Base-by-base conservation (phyloP, 2,113 vertebrate species). In the Myanophis thanlyinensis region DNA sequence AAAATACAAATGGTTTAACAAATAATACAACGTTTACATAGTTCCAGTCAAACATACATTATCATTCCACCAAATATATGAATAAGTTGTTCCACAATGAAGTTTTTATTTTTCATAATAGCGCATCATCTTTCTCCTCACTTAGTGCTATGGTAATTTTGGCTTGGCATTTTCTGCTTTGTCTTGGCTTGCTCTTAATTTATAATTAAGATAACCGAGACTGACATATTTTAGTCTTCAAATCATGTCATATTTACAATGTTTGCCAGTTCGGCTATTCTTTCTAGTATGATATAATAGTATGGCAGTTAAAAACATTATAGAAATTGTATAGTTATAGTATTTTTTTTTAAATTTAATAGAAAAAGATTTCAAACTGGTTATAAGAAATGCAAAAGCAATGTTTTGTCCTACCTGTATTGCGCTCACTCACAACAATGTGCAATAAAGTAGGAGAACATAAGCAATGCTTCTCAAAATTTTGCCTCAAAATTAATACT, bases 301-400 rank as follows among this genome's bases (percentile, higher is more conserved):
- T 27, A 52, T 6, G n/a, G 54, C 89, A 90, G 94, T 96, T 30
- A 18, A 87, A 27, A 93, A 92, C 51, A 22, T 88, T 94, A 13
- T 59, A 88, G 88, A 40, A 53, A 94, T 88, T 40, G 85, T 27
- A 85, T 86, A 90, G 90, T 93, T 91, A 93, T 93, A 95, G 95
- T 94, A 62, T 93, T 95, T 95, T 97, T 91, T 93, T 87, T 92
- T 94, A 93, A 96, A 95, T 95, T 94, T 97, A 96, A 94, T 95
- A 97, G 96, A 97, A 95, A 95, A 97, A 96, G 92, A 95, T 97
- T 97, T 98, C 95, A 96, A 95, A 96, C 95, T 94, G 93, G 96
- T 97, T 97, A 94, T 95, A 94, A 96, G 96, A 96, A 96, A 95
- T 96, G 95, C 95, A 96, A 94, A 94, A 94, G 93, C 90, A 94